A percentile compares a stretch with the other conserved stretches of the same genome.
phyloP scores from a whole-genome alignment of 2,888 invertebrate species.

The Sabatieria punctata region DNA sequence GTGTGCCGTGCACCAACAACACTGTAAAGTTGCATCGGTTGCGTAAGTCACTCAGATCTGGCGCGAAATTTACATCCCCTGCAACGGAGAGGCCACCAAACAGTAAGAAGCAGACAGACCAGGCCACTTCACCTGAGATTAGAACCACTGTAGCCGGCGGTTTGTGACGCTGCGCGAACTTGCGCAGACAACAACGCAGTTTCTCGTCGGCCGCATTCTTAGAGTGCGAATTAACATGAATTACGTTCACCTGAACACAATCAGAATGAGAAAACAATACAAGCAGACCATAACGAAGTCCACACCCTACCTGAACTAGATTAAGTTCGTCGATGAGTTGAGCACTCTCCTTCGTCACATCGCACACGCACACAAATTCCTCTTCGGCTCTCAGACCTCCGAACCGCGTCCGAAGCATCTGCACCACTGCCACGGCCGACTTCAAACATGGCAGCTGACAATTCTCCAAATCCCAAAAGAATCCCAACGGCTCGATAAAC shows the following conservation, averaged over 20 bases:
- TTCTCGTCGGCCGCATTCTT: conserved; percentile 74
- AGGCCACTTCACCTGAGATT: conserved; percentile 40
- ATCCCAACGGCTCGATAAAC: too few species aligned
- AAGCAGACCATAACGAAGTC: not conserved
- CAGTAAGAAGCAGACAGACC: not conserved
- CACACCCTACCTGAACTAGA: conserved; percentile 51
- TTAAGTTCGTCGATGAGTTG: conserved; percentile 60
- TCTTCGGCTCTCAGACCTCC: conserved; percentile 57
- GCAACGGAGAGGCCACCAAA: conserved; percentile 9
- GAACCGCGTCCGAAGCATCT: conserved; percentile 54
- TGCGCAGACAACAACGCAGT: conserved; percentile 58
- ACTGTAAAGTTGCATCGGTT: conserved; percentile 52
- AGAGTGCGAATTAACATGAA: conserved; percentile 63
- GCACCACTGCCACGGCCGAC: conserved; percentile 58
- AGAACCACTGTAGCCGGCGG: conserved; percentile 44
- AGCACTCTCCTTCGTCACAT: conserved; percentile 60
- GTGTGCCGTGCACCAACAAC: conserved; percentile 59
- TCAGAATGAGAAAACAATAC: not conserved
- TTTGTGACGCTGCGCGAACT: conserved; percentile 60
- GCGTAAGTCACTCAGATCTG: conserved; percentile 62
- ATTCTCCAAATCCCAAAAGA: conserved; percentile 70
- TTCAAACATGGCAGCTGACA: conserved; percentile 64
- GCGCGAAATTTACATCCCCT: conserved; percentile 72
- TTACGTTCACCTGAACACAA: conserved; percentile 52
- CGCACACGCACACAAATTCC: conserved; percentile 75